Percentiles rank a stretch among this genome's conserved stretches.
Evolutionary conservation across 1,140 invertebrate species (phyloP).

Genomic region (Dendroctonus valens): DNA sequence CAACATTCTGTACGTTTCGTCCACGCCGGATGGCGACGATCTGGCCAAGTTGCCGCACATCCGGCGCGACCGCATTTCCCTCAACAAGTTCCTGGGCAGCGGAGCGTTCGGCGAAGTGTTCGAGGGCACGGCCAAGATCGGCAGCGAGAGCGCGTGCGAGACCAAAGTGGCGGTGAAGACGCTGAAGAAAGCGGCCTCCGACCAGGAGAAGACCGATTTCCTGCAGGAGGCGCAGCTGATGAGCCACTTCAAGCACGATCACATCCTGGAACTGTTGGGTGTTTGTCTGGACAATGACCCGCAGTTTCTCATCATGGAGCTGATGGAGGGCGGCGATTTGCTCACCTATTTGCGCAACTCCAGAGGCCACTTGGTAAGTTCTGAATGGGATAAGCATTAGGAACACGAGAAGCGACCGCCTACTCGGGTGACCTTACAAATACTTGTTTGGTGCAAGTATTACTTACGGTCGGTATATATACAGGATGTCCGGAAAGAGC

Average conservation of each 20-base stretch:
- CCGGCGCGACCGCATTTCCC: conserved; percentile 67
- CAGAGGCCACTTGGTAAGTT: conserved; percentile 64
- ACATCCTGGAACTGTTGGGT: conserved; percentile 89
- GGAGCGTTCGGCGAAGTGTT: conserved; percentile 97
- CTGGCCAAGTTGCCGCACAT: conserved; percentile 80
- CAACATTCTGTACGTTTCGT: conserved; percentile 74
- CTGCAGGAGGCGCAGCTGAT: conserved; percentile 95
- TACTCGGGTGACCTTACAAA: no score
- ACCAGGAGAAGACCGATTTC: conserved; percentile 89
- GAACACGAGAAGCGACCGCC: no score
- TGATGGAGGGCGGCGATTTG: conserved; percentile 96
- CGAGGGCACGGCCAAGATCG: conserved; percentile 75
- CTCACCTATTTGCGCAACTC: conserved; percentile 83
- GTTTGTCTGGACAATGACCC: conserved; percentile 93
- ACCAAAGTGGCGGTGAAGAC: conserved; percentile 87
- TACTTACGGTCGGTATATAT: no score
- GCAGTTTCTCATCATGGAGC: conserved; percentile 90
- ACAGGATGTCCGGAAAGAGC: no score
- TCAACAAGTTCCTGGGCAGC: conserved; percentile 87
- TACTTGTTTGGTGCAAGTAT: no score
- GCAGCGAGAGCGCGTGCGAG: conserved; percentile 57
- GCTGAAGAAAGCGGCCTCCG: conserved; percentile 86
- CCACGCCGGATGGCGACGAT: conserved; percentile 57
- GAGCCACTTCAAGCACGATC: conserved; percentile 96
- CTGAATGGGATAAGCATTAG: no score